Evolutionary conservation across 1,140 invertebrate genomes (phyloP), one percentile per base, ranked within the genome.

Genomic region (Globodera ellingtonae): DNA sequence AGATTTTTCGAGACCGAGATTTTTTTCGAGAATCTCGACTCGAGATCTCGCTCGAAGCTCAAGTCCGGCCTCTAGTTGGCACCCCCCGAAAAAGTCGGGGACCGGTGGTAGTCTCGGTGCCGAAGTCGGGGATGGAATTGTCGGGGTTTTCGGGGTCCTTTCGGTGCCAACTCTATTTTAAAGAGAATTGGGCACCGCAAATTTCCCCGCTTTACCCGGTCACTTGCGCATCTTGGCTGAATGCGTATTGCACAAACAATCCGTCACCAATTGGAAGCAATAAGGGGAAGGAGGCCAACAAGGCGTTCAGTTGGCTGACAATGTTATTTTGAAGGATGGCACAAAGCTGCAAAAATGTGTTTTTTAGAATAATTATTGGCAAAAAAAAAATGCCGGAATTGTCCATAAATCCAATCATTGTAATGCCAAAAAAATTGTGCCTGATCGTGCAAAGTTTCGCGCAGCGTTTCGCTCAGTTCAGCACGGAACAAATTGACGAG

Each of bases 231-330:
- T 87, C 81, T 66, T 78, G 67, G 56, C 72, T 75, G 50, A 88
- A 82, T n/a, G 72, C 81, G 71, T 88, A 88, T 69, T 89, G 80
- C 50, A 89, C 44, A 75, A 77, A 88, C 70, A 89, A 72, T 15
- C 75, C 73, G 21, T 76, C 73, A 21, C 75, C 80, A 72, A 88
- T 73, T 21, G 75, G 48, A 10, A 89, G 72, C 52, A 79, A 78
- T 15, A 46, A 83, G 13, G 88, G 88, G 18, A 88, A 73, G 3
- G 79, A 72, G 35, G 79, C 69, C 21, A 88, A 78, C 44, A 85
- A 82, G 35, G 80, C 65, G 78, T 88, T 88, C 50, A 85, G 83
- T 72, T 88, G 79, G 15, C 72, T 70, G 10, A 88, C 21, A 10
- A 88, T 72, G n/a, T 81, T 78, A 10, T 75, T 79, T 35, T 79